Evolutionary conservation across 1,140 invertebrate genomes (phyloP).

Genomic region (Battus philenor): DNA sequence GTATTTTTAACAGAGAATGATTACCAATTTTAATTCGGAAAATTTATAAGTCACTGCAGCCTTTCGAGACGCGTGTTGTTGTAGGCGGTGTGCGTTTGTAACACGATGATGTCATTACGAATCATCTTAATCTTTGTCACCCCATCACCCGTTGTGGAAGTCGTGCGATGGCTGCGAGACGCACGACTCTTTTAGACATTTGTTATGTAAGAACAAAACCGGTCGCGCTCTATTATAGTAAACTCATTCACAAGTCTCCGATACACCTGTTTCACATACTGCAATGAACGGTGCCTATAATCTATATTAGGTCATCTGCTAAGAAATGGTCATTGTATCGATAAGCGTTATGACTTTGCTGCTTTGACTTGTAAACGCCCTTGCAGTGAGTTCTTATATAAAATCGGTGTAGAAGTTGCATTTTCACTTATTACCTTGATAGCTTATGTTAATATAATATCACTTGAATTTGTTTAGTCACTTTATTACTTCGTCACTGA

Average conservation of each 20-base stretch:
- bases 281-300: slow-evolving; percentile 14
- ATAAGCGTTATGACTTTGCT: slow-evolving; percentile 23
- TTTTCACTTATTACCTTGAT: slow-evolving; percentile 34
- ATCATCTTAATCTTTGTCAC: slow-evolving; percentile 49
- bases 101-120: slow-evolving; percentile 64
- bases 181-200: slow-evolving; percentile 27
- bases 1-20: too few relatives aligned
- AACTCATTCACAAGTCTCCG: slow-evolving; percentile 48
- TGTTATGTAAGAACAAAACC: slow-evolving; percentile 40
- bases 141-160: slow-evolving; percentile 30
- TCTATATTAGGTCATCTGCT: slow-evolving; percentile 17
- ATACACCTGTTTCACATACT: slow-evolving; percentile 36
- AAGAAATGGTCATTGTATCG: slow-evolving; percentile 20
- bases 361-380: slow-evolving; percentile 36
- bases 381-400: slow-evolving; percentile 29
- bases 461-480: slow-evolving; percentile 40
- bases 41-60: slow-evolving; percentile 34
- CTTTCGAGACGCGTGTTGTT: slow-evolving; percentile 58
- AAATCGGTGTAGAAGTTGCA: slow-evolving; percentile 15
- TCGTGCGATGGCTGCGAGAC: slow-evolving; percentile 28
- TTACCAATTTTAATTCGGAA: slow-evolving; percentile 21
- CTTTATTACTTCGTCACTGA: slow-evolving; percentile 40
- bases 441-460: slow-evolving; percentile 39
- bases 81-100: slow-evolving; percentile 57
- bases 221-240: slow-evolving; percentile 17